Conservation (phyloP, 2,113 vertebrate species). For the Periophthalmodon schlosseri region DNA sequence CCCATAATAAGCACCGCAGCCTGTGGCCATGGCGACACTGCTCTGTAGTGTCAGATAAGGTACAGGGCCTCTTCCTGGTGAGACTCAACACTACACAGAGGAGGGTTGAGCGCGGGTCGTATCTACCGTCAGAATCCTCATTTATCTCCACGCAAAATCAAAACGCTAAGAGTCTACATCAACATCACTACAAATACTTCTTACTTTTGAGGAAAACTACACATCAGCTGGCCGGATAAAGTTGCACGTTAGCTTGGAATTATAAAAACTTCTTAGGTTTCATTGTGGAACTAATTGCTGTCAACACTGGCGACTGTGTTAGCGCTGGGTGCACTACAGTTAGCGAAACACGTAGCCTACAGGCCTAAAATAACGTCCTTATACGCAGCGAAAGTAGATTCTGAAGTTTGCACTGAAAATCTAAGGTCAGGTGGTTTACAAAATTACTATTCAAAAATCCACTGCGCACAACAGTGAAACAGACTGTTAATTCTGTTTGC, state of each 20-base stretch:
- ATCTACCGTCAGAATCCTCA: slow-evolving; percentile 30
- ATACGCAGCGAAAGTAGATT: too few species aligned
- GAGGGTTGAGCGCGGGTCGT: slow-evolving; percentile 42
- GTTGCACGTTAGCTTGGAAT: too few species aligned
- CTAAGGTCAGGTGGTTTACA: too few species aligned
- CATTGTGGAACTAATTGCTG: too few species aligned
- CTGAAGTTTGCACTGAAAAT: too few species aligned
- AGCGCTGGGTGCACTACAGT: too few species aligned
- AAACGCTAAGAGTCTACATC: slow-evolving; percentile 14
- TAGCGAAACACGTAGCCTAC: too few species aligned
- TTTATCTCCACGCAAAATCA: slow-evolving; percentile 55
- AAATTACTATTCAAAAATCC: not conserved
- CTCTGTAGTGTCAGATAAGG: slow-evolving; percentile 77
- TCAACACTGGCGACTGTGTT: too few species aligned
- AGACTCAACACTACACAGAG: slow-evolving; percentile 51
- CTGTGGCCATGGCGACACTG: slow-evolving; percentile 73
- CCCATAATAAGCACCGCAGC: slow-evolving; percentile 68
- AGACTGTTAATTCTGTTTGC: not conserved
- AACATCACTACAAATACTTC: too few species aligned
- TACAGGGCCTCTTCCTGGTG: slow-evolving; percentile 74
- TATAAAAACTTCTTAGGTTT: too few species aligned
- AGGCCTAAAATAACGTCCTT: too few species aligned
- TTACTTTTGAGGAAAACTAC: not conserved
- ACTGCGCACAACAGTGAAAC: not conserved
- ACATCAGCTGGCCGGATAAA: not conserved